Evolutionary conservation across 2,888 invertebrate genomes (phyloP).

Genomic region (Lepetodrilus schrolli): DNA sequence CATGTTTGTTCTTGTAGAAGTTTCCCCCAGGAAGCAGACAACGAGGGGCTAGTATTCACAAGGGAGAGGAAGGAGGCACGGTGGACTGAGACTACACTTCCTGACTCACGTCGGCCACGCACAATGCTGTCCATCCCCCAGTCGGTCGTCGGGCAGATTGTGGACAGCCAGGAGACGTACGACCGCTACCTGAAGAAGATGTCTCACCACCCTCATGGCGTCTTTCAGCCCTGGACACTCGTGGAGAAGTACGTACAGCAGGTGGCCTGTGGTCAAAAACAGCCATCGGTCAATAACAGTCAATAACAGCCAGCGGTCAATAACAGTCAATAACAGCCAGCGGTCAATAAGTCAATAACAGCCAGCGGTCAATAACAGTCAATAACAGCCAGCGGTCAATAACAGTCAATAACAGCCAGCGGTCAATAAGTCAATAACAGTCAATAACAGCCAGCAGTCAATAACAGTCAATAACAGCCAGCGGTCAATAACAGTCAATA

Average conservation of each 20-base stretch:
- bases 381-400: no score
- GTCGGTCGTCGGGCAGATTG: slow-evolving; percentile 55
- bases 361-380: no score
- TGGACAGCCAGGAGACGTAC: slow-evolving; percentile 54
- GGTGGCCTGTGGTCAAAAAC: not conserved
- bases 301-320: not conserved
- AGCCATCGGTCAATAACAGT: not conserved
- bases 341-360: not conserved
- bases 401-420: no score
- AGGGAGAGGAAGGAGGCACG: slow-evolving; percentile 6
- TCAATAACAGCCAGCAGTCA: no score
- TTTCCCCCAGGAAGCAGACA: slow-evolving; percentile 27
- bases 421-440: no score
- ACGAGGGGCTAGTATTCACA: slow-evolving; percentile 61
- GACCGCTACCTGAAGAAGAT: slow-evolving; percentile 60
- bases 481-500: no score
- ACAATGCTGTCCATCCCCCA: slow-evolving; percentile 51
- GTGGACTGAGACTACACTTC: not conserved
- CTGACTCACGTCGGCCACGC: slow-evolving; percentile 27
- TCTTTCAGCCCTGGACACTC: slow-evolving; percentile 68
- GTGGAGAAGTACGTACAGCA: slow-evolving; percentile 65
- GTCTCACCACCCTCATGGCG: slow-evolving; percentile 59
- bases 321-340: not conserved
- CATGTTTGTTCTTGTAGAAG: not conserved
- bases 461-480: no score